Evolutionary conservation across 2,888 invertebrate genomes (phyloP).

Genomic region (Osedax fenrisi): DNA sequence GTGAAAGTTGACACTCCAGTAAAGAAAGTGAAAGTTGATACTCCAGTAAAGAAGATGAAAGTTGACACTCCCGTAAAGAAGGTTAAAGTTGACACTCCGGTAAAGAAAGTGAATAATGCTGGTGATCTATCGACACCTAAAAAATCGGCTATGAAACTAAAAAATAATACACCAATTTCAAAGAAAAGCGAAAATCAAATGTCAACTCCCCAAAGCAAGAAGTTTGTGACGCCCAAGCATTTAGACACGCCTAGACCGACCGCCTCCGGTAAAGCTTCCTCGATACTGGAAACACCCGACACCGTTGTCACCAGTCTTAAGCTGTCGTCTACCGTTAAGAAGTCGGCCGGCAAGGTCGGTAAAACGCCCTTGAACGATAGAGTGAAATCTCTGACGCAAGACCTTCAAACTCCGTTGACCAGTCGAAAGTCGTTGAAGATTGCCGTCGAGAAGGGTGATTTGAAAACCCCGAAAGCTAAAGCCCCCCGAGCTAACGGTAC

Average conservation of each 20-base stretch:
- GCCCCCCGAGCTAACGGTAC: not conserved
- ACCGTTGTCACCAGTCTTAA: not conserved
- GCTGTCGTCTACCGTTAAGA: not conserved
- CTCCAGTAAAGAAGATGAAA: not conserved
- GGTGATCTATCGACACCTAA: not conserved
- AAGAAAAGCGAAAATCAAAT: too few species aligned
- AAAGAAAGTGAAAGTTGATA: too few species aligned
- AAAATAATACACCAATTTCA: not conserved
- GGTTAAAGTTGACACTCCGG: not conserved
- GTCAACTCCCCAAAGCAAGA: not conserved
- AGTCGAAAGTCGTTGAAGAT: too few species aligned
- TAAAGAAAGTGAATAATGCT: not conserved
- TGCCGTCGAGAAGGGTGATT: too few species aligned
- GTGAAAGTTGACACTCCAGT: not conserved
- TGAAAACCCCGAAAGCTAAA: not conserved
- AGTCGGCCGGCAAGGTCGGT: not conserved
- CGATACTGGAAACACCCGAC: not conserved
- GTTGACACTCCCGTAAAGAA: not conserved
- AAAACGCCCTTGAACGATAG: not conserved
- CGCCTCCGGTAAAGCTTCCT: not conserved
- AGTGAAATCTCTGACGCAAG: not conserved
- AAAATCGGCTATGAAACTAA: not conserved
- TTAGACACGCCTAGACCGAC: not conserved
- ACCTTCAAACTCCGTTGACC: too few species aligned
- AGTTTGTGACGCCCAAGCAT: not conserved